These are phyloP conservation scores for Notothenia coriiceps DNA, from an alignment of 2,113 vertebrate species.

Conservation along the genomic window DNA sequence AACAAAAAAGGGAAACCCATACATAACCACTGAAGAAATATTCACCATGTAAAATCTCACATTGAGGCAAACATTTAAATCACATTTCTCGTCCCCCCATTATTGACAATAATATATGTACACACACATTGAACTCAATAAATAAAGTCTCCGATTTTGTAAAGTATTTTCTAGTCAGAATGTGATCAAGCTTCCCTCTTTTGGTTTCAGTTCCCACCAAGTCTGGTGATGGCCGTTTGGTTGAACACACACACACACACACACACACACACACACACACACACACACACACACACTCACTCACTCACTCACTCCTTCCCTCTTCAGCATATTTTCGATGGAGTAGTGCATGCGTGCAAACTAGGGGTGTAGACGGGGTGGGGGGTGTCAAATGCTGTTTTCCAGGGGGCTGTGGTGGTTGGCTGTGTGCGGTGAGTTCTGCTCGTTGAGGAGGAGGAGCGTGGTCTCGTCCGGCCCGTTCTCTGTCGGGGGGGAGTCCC, in stretches of 20 bases:
- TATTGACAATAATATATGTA: conserved; percentile 43
- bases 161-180: conserved; percentile 64
- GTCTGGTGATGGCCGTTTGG: conserved; percentile 57
- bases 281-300: background rate
- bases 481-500: conserved; percentile 38
- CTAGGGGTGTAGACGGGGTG: background rate
- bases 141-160: conserved; percentile 74
- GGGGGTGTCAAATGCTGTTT: conserved; percentile 73
- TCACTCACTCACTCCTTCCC: background rate
- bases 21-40: conserved; percentile 41
- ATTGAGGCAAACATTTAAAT: conserved; percentile 48
- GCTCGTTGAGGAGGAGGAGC: conserved; percentile 91
- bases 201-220: conserved; percentile 63
- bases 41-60: conserved; percentile 51
- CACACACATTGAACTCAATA: conserved; percentile 73
- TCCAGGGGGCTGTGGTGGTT: conserved; percentile 82
- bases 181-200: conserved; percentile 55
- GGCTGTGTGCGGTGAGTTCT: conserved; percentile 85
- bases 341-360: conserved; percentile 53
- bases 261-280: conserved; percentile 1
- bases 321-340: conserved; percentile 30
- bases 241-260: conserved; percentile 12
- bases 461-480: conserved; percentile 89
- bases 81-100: background rate
- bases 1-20: conserved; percentile 5